phyloP scores from a whole-genome alignment of 2,888 invertebrate genomes.

The Caenorhabditis plicata region DNA sequence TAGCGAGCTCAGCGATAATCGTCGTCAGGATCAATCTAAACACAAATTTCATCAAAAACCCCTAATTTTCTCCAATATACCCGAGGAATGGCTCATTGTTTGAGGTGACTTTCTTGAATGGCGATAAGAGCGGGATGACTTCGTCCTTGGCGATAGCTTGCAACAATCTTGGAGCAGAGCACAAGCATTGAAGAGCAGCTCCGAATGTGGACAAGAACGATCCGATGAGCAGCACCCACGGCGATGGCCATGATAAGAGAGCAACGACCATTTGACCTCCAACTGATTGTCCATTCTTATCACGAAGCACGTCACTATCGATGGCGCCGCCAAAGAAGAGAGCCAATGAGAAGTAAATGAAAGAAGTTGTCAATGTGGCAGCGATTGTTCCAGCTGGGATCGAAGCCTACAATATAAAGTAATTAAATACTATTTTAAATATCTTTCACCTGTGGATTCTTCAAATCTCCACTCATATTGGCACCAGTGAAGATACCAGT shows the following conservation, averaged over 20 bases:
- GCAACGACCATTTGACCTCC: constrained; percentile 93
- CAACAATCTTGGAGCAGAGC: constrained; percentile 70
- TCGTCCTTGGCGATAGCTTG: constrained; percentile 97
- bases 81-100: constrained; percentile 94
- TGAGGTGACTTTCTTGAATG: constrained; percentile 88
- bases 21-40: constrained; percentile 81
- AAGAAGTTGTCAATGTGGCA: constrained; percentile 92
- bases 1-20: constrained; percentile 70
- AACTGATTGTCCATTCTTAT: constrained; percentile 98
- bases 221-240: constrained; percentile 96
- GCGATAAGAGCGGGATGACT: constrained; percentile 67
- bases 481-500: constrained; percentile 99
- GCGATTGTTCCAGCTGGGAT: constrained; percentile 96
- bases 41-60: background rate
- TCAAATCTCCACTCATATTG: constrained; percentile 91
- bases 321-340: constrained; percentile 85
- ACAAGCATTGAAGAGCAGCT: constrained; percentile 76
- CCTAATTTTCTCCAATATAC: constrained; percentile 3
- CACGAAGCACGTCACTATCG: constrained; percentile 87
- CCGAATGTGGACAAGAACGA: constrained; percentile 96
- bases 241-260: constrained; percentile 96
- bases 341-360: constrained; percentile 83
- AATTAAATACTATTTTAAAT: too few relatives aligned
- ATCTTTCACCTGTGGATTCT: constrained; percentile 98
- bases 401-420: too few relatives aligned